Conservation (phyloP, 2,113 vertebrate species). For the Chascanopsetta lugubris region DNA sequence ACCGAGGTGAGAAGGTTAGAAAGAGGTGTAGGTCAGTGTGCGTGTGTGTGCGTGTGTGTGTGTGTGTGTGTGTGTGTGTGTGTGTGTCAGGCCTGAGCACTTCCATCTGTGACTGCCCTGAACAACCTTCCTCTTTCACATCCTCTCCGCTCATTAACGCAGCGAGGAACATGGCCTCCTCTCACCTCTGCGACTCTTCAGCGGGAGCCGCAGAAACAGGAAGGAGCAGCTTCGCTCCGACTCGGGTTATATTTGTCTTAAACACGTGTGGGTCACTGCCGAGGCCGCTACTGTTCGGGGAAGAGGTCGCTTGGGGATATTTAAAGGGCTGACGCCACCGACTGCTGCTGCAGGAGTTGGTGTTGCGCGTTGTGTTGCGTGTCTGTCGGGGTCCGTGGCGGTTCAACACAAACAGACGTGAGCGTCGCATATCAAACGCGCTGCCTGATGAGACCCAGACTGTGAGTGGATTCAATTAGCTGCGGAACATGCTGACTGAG, state of each 20-base stretch:
- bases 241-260: conserved; percentile 78
- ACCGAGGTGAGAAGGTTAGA: no score
- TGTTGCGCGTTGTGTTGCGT: conserved; percentile 21
- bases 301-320: conserved; percentile 50
- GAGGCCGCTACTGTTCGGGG: conserved; percentile 50
- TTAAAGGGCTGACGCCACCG: conserved; percentile 62
- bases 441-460: no score
- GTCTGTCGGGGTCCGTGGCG: no score
- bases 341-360: conserved; percentile 50
- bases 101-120: conserved; percentile 38
- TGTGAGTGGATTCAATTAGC: no score
- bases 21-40: no score
- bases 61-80: conserved; percentile 6
- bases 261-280: conserved; percentile 64
- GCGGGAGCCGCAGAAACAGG: conserved; percentile 46
- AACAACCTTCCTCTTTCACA: conserved; percentile 66
- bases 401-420: neutral
- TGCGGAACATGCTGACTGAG: no score
- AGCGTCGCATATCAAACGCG: no score
- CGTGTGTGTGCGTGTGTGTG: neutral
- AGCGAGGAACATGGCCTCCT: conserved; percentile 31
- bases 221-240: conserved; percentile 42
- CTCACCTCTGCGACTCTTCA: conserved; percentile 54
- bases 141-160: conserved; percentile 47
- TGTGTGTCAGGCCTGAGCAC: neutral